Base-by-base conservation (phyloP, 1,140 invertebrate genomes). In the Heliconius himera region DNA sequence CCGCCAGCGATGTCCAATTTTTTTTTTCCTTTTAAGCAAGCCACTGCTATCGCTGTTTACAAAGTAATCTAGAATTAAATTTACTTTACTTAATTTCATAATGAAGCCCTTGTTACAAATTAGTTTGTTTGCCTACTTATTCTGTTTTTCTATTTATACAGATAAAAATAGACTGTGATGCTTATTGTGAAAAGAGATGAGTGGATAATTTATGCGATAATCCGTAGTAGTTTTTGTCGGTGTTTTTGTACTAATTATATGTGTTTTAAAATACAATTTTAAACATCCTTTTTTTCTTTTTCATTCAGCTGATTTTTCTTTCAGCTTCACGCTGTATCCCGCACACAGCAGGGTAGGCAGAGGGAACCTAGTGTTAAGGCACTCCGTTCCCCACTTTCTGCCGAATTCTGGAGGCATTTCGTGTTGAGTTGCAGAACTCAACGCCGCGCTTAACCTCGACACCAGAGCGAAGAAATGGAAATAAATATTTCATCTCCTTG, bases 21-120 rank as follows among this genome's bases (percentile, higher is more conserved):
- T 51, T 76, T 51, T 70, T 76, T 33, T 79, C 66, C 66, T 56
- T 70, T 75, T 36, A 36, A 73, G 38, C 51, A 49, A 72, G 49
- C 71, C 46, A 49, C 41, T 77, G 26, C 16, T 26, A 49, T 41
- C 20, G 71, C 71, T 60, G 26, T 74, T 54, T 74, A 74, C 41
- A 74, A 38, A 76, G 38, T 36, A 70, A 76, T 41, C 56, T 41
- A 56, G 46, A 54, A 56, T 38, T 41, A n/a, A 72, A 66, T 66
- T 66, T 66, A 29, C 54, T 60, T 60, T 60, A 22, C 60, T 66
- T 66, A 66, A 66, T 66, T 66, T 16, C 26, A 66, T 66, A 29
- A 66, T 66, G 26, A 26, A 66, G 3, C 29, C 11, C 26, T 66
- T 66, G n/a, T 66, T 66, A 29, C 33, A 16, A 66, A 66, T 29